Evolutionary conservation across 2,113 vertebrate species (phyloP).

Genomic region (Irena cyanogastra): DNA sequence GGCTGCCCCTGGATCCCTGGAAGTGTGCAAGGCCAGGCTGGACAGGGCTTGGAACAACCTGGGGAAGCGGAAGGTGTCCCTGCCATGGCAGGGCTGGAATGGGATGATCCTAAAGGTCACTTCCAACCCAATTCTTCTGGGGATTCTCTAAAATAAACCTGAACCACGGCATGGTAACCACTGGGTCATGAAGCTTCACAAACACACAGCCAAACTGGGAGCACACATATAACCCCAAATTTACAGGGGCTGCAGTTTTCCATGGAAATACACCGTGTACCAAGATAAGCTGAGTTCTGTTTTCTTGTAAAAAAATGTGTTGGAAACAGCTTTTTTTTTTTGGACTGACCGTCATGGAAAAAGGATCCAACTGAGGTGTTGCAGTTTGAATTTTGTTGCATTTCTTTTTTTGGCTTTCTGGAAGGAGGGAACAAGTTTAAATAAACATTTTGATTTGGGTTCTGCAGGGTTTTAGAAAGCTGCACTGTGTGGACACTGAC

Average conservation of each 20-base stretch:
- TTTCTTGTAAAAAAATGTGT: conserved; percentile 1
- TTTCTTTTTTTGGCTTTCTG: conserved; percentile 60
- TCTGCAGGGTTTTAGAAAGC: conserved; percentile 53
- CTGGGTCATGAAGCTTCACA: background rate
- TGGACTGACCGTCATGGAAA: conserved; percentile 41
- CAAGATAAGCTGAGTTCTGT: background rate
- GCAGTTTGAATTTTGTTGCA: conserved; percentile 58
- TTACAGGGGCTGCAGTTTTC: background rate
- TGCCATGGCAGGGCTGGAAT: background rate
- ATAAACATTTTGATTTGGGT: conserved; percentile 67
- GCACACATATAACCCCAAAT: background rate
- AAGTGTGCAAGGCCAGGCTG: fast-evolving
- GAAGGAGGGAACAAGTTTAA: conserved; percentile 54
- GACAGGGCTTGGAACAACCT: fast-evolving
- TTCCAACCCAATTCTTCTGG: background rate
- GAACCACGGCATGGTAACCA: background rate
- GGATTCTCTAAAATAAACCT: background rate
- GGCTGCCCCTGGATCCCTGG: background rate
- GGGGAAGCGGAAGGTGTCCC: fast-evolving
- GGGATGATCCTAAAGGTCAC: background rate
- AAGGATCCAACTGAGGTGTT: conserved; percentile 26
- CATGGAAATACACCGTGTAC: background rate
- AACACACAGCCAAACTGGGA: background rate
- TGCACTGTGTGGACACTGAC: conserved; percentile 59
- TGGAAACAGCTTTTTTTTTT: conserved; percentile 3